Base-by-base conservation (phyloP, 1,140 invertebrate species). In the Listronotus bonariensis region DNA sequence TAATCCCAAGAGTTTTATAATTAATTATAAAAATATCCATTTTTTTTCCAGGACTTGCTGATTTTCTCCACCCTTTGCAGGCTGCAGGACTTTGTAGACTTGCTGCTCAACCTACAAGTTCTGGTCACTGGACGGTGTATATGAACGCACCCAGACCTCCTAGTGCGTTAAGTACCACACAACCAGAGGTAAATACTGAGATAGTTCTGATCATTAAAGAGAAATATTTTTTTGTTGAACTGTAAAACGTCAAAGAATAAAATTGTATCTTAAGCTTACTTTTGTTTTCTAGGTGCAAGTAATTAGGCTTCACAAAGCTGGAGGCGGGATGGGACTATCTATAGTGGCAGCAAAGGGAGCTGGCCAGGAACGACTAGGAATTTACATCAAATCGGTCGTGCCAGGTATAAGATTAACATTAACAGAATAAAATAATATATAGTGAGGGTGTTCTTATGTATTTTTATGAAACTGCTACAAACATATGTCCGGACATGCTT, bases 341-440 rank as follows among this genome's bases (percentile, higher is more conserved):
- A 97, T 97, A 70, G 93, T 97, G 17, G 94, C 94, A 15, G 93
- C 93, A 8, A 95, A 94, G 85, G 93, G 96, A 32, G 89, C 91
- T 42, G 90, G 90, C n/a, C 93, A 95, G 76, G 89, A 91, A 72
- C 88, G 92, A 72, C 81, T 96, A 43, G 96, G 96, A 36, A 98
- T 98, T 77, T 99, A 98, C 78, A 96, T 99, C 59, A 98, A 98
- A 81, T 96, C 95, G 58, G 96, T 99, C 17, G 96, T 99, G 26
- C 88, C 93, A 62, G 95, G 46, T 49, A 49, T 18, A 7, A 20
- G 1, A 26, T 5, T 5, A 26, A 26, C 5, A 26, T 26, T 26
- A 3, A 26, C 20, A 26, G n/a, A n/a, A n/a, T n/a, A n/a, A n/a
- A n/a, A n/a, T n/a, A n/a, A n/a, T n/a, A n/a, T n/a, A n/a, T n/a